Evolutionary conservation across 2,888 invertebrate species (phyloP), one percentile per base, ranked within the genome.

Genomic region (Caenorhabditis virilis): DNA sequence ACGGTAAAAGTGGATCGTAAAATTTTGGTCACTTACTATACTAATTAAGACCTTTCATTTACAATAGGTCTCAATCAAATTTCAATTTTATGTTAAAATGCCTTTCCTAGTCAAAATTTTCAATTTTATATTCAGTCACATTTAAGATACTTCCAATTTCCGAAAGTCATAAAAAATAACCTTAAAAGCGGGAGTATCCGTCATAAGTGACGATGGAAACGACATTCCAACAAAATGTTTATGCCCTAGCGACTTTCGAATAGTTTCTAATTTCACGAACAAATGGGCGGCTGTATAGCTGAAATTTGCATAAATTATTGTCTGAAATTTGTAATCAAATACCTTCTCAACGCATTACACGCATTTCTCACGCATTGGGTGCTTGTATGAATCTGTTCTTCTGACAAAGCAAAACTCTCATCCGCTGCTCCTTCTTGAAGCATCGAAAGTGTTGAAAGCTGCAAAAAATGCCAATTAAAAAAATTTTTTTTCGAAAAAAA

Each of bases 231-330:
- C 45, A 16, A 54, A 47, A 0, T 45, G 35, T 6, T 4, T 27
- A 13, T 4, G 23, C 20, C 45, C 50, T 35, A 42, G 45, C 11
- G 25, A 26, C 18, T 51, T 57, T 35, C 66, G 52, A 16, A 45
- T 39, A 5, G 82, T 78, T 47, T 90, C 90, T n/a, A 90, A 89
- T 84, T 90, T 90, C 51, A 89, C 86, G 77, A 89, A 89, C 50
- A 95, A 85, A 84, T 97, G 95, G 0, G 93, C 91, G 83, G 95
- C 93, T 84, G 93, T 88, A 79, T 95, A 95, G 77, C 91, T 82
- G 60, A 54, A 74, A 66, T 25, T 27, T 22, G 7, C 2, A 33
- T 23, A 51, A 22, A 35, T 11, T 47, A 15, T n/a, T 16, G 16
- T 16, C 3, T 13, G 6, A n/a, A 49, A 13, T 30, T 30, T 30